A percentile compares a stretch with the other conserved stretches of the same genome.
Conservation (phyloP, 2,888 invertebrate species). For the Drosophila merina region DNA sequence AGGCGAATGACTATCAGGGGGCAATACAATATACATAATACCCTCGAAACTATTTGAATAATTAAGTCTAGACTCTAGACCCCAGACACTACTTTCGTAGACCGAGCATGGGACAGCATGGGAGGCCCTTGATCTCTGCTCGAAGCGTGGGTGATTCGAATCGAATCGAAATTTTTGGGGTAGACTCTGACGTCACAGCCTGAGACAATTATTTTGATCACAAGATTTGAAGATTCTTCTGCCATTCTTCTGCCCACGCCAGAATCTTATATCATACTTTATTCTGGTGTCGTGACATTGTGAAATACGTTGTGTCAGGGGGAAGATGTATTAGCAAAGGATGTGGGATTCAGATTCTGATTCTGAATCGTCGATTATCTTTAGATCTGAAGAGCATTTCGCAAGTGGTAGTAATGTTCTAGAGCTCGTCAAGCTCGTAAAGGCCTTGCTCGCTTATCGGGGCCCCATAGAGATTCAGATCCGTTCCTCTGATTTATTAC, state of each 20-base stretch:
- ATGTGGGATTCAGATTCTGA: background rate
- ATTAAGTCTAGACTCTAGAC: constrained; percentile 50
- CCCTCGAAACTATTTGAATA: constrained; percentile 58
- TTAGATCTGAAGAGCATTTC: constrained; percentile 6
- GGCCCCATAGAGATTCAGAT: constrained; percentile 11
- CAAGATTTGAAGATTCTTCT: constrained; percentile 18
- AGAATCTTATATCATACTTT: constrained; percentile 33
- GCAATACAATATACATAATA: constrained; percentile 32
- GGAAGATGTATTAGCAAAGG: constrained; percentile 16
- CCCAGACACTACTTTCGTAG: background rate
- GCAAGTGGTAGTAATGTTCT: constrained; percentile 32
- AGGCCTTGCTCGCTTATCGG: constrained; percentile 39
- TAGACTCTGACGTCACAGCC: constrained; percentile 41
- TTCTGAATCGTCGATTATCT: no score
- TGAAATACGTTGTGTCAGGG: constrained; percentile 34
- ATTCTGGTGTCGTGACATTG: constrained; percentile 41
- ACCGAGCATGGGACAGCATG: background rate
- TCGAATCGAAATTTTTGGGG: constrained; percentile 10
- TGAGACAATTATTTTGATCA: constrained; percentile 8
- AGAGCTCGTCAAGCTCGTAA: constrained; percentile 24
- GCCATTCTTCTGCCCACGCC: constrained; percentile 25
- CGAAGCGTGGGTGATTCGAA: constrained; percentile 21
- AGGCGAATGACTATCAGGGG: constrained; percentile 39
- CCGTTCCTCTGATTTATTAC: constrained; percentile 25
- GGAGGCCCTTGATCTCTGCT: constrained; percentile 39